Percentiles rank a stretch among this genome's conserved stretches.
Conservation (phyloP, 2,113 vertebrate species). For the Aldabrachelys gigantea region DNA sequence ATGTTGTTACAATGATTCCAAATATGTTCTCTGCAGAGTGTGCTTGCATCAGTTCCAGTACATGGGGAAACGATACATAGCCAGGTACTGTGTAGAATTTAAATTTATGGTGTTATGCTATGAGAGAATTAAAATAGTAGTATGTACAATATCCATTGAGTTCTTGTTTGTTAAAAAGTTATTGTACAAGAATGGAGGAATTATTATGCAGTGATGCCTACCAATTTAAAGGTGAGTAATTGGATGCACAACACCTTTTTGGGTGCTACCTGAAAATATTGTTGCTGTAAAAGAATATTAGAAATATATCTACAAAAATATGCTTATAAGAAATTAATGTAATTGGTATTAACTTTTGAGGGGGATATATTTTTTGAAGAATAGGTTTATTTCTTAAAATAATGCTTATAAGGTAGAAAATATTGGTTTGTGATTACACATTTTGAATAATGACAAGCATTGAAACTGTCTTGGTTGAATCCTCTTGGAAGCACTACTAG, state of each 20-base stretch:
- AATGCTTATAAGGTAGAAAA: neutral
- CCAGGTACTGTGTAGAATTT: constrained; percentile 89
- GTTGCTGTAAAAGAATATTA: neutral
- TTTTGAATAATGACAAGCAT: neutral
- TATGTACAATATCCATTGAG: neutral
- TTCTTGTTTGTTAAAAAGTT: neutral
- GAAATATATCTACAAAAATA: neutral
- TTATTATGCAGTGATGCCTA: neutral
- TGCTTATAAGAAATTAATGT: neutral
- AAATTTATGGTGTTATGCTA: neutral
- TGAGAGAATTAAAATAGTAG: neutral
- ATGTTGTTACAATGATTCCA: neutral
- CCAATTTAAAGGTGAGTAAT: constrained; percentile 22
- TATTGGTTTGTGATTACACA: neutral
- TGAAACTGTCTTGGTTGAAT: neutral
- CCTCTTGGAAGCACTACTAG: neutral
- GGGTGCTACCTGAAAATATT: neutral
- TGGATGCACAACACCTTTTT: neutral
- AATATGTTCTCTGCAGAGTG: constrained; percentile 83
- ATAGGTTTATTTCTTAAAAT: neutral
- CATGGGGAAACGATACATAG: constrained; percentile 97
- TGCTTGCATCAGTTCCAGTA: constrained; percentile 99
- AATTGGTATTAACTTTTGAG: neutral
- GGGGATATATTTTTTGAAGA: neutral
- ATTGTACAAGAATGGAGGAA: neutral